phyloP scores from a whole-genome alignment of 2,888 invertebrate species.

The Galeopsomyia nigrocyanea region DNA sequence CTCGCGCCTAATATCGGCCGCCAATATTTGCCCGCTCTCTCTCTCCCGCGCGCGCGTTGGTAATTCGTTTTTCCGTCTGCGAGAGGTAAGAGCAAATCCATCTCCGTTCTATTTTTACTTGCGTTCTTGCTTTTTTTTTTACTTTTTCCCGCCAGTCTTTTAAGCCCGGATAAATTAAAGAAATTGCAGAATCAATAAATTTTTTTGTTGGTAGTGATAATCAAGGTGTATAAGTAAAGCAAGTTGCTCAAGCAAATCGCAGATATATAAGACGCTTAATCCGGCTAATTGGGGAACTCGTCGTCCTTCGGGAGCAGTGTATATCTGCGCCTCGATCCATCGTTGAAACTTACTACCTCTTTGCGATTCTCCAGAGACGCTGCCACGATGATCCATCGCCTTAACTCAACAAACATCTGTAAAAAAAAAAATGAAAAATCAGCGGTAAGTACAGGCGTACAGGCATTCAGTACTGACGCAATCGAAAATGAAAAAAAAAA shows the following conservation, averaged over 20 bases:
- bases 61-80: slow-evolving; percentile 59
- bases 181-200: background rate
- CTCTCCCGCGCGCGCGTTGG: slow-evolving; percentile 49
- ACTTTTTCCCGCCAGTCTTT: slow-evolving; percentile 26
- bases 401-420: too few relatives aligned
- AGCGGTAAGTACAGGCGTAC: background rate
- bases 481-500: background rate
- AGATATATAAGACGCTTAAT: too few relatives aligned
- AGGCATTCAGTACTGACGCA: background rate
- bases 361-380: too few relatives aligned
- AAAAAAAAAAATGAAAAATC: background rate
- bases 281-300: background rate
- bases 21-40: slow-evolving; percentile 56
- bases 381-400: slow-evolving; percentile 15
- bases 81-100: slow-evolving; percentile 51
- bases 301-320: slow-evolving; percentile 13
- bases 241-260: too few relatives aligned
- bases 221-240: background rate
- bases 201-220: background rate
- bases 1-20: slow-evolving; percentile 45
- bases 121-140: slow-evolving; percentile 5
- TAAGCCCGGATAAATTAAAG: slow-evolving; percentile 24
- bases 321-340: slow-evolving; percentile 15
- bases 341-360: slow-evolving; percentile 6
- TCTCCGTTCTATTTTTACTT: slow-evolving; percentile 47